Base-by-base conservation (phyloP, 2,888 invertebrate genomes). In the Tineola bisselliella region DNA sequence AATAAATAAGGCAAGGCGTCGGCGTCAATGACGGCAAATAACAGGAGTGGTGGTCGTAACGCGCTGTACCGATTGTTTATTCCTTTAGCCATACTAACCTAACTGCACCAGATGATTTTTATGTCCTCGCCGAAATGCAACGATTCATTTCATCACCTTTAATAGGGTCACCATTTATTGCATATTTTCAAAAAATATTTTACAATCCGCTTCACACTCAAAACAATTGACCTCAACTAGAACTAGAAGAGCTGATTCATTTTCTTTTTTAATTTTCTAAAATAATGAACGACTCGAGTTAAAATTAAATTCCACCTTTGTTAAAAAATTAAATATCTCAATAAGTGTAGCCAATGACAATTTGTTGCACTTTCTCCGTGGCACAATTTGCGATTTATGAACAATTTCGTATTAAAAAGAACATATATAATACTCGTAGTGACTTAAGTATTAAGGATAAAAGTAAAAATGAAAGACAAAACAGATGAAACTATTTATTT, bases 1-100 rank as follows among this genome's bases (percentile, higher is more conserved):
- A 62, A 64, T 62, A 76, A 76, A 76, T 71, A 70, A 68, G 67
- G 68, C 66, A 64, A 67, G 69, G 67, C 69, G 66, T 69, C 68
- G 68, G 69, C 70, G 69, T 73, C 73, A 73, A 78, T 73, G 70
- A 70, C 71, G 71, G 66, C 69, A 77, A 80, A 76, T 78, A 76
- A 76, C 72, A 74, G 74, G 72, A 76, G 75, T 74, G 67, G 58
- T 64, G 69, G 67, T 68, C 69, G 67, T 62, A 64, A 65, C 66
- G 64, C 65, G 68, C 67, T 68, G 68, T 65, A 48, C 15, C 31
- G 60, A 48, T 58, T 48, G 60, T 60, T 44, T 60, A 60, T 60
- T 60, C 48, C 52, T 60, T 12, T 11, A 48, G 13, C 18, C 11
- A 15, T 59, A 33, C 38, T n/a, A 38, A 54, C 19, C 18, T 54